Evolutionary conservation across 1,140 invertebrate genomes (phyloP).

Genomic region (Melitaea cinxia): DNA sequence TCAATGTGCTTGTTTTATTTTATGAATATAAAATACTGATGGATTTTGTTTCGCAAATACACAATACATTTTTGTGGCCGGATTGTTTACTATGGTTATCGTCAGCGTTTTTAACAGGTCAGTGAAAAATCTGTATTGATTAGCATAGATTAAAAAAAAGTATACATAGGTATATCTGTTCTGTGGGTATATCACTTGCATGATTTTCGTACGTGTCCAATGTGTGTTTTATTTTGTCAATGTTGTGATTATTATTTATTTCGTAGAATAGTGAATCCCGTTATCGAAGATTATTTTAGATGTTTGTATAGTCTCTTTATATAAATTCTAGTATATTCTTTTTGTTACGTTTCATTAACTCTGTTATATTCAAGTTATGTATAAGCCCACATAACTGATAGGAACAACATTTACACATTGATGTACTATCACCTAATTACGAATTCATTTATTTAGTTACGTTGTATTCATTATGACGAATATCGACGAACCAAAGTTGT

Average conservation of each 20-base stretch:
- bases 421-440: slow-evolving; percentile 25
- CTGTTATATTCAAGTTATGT: slow-evolving; percentile 44
- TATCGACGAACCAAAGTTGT: no score
- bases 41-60: slow-evolving; percentile 43
- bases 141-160: background rate
- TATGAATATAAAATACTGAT: slow-evolving; percentile 37
- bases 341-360: slow-evolving; percentile 44
- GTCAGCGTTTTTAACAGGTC: slow-evolving; percentile 78
- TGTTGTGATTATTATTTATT: background rate
- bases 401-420: slow-evolving; percentile 29
- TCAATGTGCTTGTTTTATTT: slow-evolving; percentile 48
- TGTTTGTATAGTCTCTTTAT: background rate
- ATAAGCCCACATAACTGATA: slow-evolving; percentile 42
- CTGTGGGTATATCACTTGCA: slow-evolving; percentile 19
- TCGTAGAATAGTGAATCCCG: background rate
- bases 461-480: slow-evolving; percentile 27
- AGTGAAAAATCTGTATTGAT: slow-evolving; percentile 35
- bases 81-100: slow-evolving; percentile 77
- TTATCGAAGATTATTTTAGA: background rate
- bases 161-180: no score
- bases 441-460: slow-evolving; percentile 35
- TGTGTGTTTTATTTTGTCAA: slow-evolving; percentile 10
- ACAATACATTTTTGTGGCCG: slow-evolving; percentile 46
- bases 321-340: slow-evolving; percentile 28
- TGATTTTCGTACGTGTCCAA: slow-evolving; percentile 20